These are phyloP conservation scores for Chrysemys picta DNA, from an alignment of 2,113 vertebrate species.

Conservation along the genomic window DNA sequence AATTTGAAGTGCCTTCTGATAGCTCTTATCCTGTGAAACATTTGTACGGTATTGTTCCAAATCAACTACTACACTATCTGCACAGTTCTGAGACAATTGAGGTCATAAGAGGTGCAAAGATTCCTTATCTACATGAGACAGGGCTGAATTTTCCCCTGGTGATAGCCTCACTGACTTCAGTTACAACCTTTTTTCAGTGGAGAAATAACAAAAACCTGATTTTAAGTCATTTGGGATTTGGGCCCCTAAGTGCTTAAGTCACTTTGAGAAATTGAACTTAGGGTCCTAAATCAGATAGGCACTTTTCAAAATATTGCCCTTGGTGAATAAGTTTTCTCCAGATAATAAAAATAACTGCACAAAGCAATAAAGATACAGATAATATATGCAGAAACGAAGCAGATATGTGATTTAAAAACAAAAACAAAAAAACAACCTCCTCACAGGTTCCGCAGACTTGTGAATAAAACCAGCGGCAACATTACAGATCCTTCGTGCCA, in stretches of 20 bases:
- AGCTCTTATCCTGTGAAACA: conserved; percentile 78
- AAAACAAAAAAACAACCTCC: background rate
- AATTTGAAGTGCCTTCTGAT: conserved; percentile 73
- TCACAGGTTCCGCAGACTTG: conserved; percentile 24
- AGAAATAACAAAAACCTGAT: conserved; percentile 34
- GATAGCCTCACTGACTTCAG: conserved; percentile 14
- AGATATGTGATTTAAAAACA: background rate
- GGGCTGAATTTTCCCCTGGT: conserved; percentile 18
- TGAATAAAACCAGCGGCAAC: background rate
- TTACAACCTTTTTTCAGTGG: conserved; percentile 55
- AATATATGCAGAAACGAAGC: background rate
- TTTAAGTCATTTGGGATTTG: background rate
- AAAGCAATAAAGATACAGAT: background rate
- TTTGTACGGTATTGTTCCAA: conserved; percentile 76
- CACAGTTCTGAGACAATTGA: conserved; percentile 73
- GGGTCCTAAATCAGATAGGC: background rate
- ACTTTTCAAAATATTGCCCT: background rate
- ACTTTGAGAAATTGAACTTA: background rate
- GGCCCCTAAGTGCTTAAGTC: background rate
- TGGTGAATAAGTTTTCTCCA: background rate
- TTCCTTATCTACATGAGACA: conserved; percentile 74
- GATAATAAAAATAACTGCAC: background rate
- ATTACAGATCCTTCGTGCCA: background rate
- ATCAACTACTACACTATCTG: conserved; percentile 70
- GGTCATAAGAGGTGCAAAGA: conserved; percentile 79